Percentiles rank a stretch among this genome's conserved stretches.
Evolutionary conservation across 2,113 vertebrate species (phyloP).

Genomic region (Neolamprologus cancellatus): DNA sequence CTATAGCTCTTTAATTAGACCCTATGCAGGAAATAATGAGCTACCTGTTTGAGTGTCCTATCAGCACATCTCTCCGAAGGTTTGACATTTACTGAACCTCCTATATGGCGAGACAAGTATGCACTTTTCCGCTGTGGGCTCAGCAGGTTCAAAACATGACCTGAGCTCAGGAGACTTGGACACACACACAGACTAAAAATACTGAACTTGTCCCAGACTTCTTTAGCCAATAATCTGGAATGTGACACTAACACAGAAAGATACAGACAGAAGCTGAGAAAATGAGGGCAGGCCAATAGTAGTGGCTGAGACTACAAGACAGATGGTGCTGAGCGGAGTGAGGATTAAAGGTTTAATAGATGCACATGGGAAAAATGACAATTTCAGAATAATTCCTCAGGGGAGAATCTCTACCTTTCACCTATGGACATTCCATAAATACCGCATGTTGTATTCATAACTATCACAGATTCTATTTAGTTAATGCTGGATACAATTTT

Average conservation of each 20-base stretch:
- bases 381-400: conserved; percentile 31
- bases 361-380: background rate
- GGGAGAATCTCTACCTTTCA: background rate
- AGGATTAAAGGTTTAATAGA: conserved; percentile 37
- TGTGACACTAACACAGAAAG: background rate
- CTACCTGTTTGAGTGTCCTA: conserved; percentile 7
- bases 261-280: background rate
- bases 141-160: background rate
- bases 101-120: background rate
- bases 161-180: background rate
- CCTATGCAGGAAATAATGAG: conserved; percentile 34
- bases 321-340: conserved; percentile 40
- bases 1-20: conserved; percentile 24
- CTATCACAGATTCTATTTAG: background rate
- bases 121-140: background rate
- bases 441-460: background rate
- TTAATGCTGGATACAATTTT: background rate
- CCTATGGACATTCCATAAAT: background rate
- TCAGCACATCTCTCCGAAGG: conserved; percentile 36
- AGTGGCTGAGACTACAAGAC: conserved; percentile 20
- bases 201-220: background rate
- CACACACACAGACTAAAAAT: background rate
- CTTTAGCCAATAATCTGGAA: background rate
- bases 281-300: background rate
- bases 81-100: conserved; percentile 51